Conservation (phyloP, 2,113 vertebrate genomes). For the Lycaon pictus region DNA sequence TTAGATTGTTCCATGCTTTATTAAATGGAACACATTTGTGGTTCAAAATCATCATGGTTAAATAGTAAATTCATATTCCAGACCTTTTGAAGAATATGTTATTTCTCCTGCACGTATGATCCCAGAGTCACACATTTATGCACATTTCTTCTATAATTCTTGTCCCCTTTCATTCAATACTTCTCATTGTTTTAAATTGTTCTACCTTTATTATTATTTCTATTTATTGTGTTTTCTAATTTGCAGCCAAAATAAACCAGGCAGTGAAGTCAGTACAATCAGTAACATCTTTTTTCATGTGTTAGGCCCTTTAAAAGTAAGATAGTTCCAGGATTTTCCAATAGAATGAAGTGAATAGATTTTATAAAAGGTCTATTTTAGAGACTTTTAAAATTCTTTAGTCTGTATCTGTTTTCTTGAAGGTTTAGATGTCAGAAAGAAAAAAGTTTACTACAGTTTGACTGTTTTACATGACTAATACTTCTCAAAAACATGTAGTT, state of each 20-base stretch:
- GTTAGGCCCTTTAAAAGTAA: not conserved
- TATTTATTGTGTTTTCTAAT: slow-evolving; percentile 7
- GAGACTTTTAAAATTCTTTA: not conserved
- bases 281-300: not conserved
- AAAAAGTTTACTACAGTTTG: slow-evolving; percentile 28
- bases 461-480: not conserved
- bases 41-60: not conserved
- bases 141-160: not conserved
- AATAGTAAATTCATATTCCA: not conserved
- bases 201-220: not conserved
- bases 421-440: not conserved
- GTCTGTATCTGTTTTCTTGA: not conserved
- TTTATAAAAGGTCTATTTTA: not conserved
- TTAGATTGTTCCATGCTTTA: not conserved
- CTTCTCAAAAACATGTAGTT: not conserved
- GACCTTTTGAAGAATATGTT: not conserved
- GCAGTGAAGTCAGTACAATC: not conserved
- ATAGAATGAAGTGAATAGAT: not conserved
- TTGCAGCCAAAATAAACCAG: not conserved
- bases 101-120: not conserved
- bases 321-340: not conserved
- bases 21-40: not conserved
- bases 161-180: not conserved
- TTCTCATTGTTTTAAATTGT: not conserved
- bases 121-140: not conserved